Base-by-base conservation (phyloP, 2,888 invertebrate genomes). In the Drosophila lutescens region DNA sequence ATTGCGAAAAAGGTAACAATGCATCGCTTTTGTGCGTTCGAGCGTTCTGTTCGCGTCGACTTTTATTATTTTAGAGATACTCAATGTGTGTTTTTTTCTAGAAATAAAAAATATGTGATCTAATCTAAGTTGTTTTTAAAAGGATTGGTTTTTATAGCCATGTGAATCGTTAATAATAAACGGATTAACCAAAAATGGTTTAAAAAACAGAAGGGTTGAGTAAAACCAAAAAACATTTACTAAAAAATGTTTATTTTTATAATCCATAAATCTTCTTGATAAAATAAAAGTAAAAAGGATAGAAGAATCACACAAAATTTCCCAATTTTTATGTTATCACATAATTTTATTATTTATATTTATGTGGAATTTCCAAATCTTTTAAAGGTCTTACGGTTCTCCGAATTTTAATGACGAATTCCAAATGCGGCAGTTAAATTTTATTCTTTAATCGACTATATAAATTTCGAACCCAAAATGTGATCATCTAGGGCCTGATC, bases 1-100 rank as follows among this genome's bases (percentile, higher is more conserved):
- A 76, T 66, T 61, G 74, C 58, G 47, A 69, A 59, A 55, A 36
- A 46, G 40, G 76, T 57, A 86, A 88, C 89, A 88, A 82, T 71
- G 87, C 51, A 51, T 15, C 20, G 51, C 61, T 75, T 65, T 55
- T 82, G 87, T 68, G 63, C 55, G 17, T 1, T 58, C 38, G 53
- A 80, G 87, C 69, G 70, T 65, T 65, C 36, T 23, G 9, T 12
- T 32, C 15, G 4, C 17, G 10, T 13, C 26, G 15, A 13, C 69
- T 70, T 77, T 73, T 88, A 75, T 78, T 76, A 69, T 74, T 80
- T 74, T 38, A 58, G 73, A 65, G 12, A 56, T 55, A 38, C 43
- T 66, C 60, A 63, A 72, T 61, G 51, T 66, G 10, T 12, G 9
- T 26, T 17, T 40, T 36, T 38, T n/a, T n/a, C n/a, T 38, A n/a